Evolutionary conservation across 2,888 invertebrate species (phyloP).

Genomic region (Oxystoma pomonae): DNA sequence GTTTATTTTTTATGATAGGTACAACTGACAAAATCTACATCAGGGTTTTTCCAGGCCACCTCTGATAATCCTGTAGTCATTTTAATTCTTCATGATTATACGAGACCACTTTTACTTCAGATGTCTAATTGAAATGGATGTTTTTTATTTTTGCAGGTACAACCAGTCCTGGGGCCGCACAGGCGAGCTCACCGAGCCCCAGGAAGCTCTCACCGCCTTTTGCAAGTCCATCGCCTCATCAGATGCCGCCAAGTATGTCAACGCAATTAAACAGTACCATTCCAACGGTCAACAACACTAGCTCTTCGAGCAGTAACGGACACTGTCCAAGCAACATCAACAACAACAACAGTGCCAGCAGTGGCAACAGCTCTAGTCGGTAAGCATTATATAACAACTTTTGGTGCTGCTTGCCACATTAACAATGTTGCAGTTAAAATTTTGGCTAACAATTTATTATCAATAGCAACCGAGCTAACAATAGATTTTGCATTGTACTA

Average conservation of each 20-base stretch:
- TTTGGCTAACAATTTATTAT: no score
- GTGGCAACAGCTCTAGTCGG: conserved; percentile 41
- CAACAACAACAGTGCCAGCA: conserved; percentile 49
- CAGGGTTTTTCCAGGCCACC: no score
- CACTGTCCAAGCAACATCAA: conserved; percentile 49
- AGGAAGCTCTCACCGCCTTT: conserved; percentile 76
- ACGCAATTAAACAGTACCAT: conserved; percentile 32
- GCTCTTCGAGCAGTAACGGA: conserved; percentile 48
- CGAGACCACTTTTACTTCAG: no score
- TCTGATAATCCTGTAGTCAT: no score
- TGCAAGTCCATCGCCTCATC: conserved; percentile 76
- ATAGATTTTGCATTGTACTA: conserved; percentile 51
- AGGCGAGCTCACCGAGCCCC: conserved; percentile 78
- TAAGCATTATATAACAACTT: not conserved
- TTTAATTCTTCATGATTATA: no score
- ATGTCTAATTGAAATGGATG: no score
- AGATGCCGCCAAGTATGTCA: conserved; percentile 56
- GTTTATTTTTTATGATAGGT: no score
- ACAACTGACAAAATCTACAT: no score
- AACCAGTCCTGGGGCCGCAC: conserved; percentile 90
- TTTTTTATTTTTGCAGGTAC: no score
- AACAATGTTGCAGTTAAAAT: conserved; percentile 56
- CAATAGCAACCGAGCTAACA: conserved; percentile 45
- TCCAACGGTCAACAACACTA: conserved; percentile 23
- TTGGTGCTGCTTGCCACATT: no score